Percentiles rank a stretch among this genome's conserved stretches.
Evolutionary conservation across 2,888 invertebrate genomes (phyloP).

Genomic region (Cepaea hortensis): DNA sequence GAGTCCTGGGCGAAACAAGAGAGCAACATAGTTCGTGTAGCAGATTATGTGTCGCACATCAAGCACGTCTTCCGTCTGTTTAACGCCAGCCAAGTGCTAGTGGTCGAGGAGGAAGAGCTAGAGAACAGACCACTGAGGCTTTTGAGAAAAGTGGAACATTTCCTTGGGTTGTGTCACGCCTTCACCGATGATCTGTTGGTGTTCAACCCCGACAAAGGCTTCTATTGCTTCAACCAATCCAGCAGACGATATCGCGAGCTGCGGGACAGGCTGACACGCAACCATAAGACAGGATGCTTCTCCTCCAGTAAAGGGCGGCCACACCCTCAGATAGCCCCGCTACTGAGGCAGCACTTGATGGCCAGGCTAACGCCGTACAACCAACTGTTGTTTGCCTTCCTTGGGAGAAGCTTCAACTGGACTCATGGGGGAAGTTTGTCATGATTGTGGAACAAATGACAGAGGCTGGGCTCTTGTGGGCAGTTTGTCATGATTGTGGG

Average conservation of each 20-base stretch:
- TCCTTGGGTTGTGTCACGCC: not conserved
- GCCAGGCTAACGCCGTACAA: not conserved
- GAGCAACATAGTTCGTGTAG: not conserved
- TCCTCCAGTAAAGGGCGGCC: not conserved
- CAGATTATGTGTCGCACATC: not conserved
- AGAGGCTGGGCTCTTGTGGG: too few relatives aligned
- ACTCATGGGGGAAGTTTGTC: not conserved
- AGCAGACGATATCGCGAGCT: conserved; percentile 10
- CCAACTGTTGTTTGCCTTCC: not conserved
- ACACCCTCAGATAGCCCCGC: not conserved
- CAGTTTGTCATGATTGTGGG: too few relatives aligned
- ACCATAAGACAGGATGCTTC: conserved; percentile 11
- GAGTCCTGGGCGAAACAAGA: not conserved
- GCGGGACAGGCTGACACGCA: not conserved
- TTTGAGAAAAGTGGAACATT: not conserved
- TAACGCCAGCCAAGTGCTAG: not conserved
- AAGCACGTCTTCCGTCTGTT: not conserved
- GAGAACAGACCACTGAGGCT: conserved; percentile 18
- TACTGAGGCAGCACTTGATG: not conserved
- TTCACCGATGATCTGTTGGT: conserved; percentile 16
- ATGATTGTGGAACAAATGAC: too few relatives aligned
- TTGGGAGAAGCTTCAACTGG: conserved; percentile 28
- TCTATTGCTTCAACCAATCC: conserved; percentile 31
- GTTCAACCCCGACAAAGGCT: conserved; percentile 26
- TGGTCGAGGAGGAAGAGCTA: conserved; percentile 13